A percentile compares a stretch with the other conserved stretches of the same genome.
Conservation (phyloP, 2,888 invertebrate species). For the Exephanes ischioxanthus region DNA sequence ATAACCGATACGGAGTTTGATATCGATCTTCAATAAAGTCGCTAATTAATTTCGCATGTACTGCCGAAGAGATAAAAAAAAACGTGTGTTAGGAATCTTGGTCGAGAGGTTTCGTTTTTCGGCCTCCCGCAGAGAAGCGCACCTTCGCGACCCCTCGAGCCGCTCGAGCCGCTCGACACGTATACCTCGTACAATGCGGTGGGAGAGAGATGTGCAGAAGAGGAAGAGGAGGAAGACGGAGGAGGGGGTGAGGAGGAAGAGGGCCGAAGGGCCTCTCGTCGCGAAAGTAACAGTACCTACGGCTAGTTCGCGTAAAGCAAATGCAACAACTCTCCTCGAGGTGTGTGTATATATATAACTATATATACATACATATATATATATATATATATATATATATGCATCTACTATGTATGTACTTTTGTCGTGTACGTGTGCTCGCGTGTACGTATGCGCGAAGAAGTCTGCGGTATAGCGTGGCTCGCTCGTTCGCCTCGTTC, state of each 20-base stretch:
- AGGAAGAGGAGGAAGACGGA: slow-evolving; percentile 1
- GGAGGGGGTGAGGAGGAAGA: slow-evolving; percentile 62
- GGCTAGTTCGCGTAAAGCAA: slow-evolving; percentile 82
- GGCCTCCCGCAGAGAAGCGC: slow-evolving; percentile 51
- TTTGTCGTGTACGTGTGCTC: slow-evolving; percentile 46
- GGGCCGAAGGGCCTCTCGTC: slow-evolving; percentile 80
- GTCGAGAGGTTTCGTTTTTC: slow-evolving; percentile 63
- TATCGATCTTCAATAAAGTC: slow-evolving; percentile 60
- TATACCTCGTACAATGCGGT: slow-evolving; percentile 30
- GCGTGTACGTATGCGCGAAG: slow-evolving; percentile 63
- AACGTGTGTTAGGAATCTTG: slow-evolving; percentile 36
- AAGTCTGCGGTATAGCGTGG: slow-evolving; percentile 73
- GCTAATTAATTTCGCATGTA: slow-evolving; percentile 1
- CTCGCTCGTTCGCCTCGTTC: slow-evolving; percentile 70
- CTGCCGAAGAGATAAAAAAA: neutral
- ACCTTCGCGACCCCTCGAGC: slow-evolving; percentile 48
- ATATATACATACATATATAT: neutral
- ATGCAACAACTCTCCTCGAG: slow-evolving; percentile 70
- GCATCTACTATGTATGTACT: slow-evolving; percentile 4
- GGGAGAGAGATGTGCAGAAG: neutral
- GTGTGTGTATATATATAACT: slow-evolving; percentile 31
- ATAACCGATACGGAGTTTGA: slow-evolving; percentile 2
- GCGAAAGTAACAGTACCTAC: slow-evolving; percentile 84
- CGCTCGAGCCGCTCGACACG: slow-evolving; percentile 47
- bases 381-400: neutral